Conservation (phyloP, 2,113 vertebrate genomes). For the Cairina moschata region DNA sequence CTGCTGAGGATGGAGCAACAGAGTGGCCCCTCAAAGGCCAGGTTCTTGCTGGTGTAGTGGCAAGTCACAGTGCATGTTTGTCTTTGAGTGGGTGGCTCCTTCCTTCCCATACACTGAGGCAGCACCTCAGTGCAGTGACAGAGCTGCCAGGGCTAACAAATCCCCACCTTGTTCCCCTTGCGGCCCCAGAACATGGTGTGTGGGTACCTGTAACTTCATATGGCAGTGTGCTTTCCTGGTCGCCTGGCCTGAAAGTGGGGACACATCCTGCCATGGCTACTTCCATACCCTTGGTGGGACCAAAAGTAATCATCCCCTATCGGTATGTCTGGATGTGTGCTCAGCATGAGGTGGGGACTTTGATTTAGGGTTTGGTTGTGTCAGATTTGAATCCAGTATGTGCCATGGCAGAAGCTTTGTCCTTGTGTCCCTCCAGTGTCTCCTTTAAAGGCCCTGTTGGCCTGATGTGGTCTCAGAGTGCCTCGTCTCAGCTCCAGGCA, state of each 20-base stretch:
- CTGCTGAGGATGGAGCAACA: neutral
- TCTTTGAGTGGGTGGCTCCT: neutral
- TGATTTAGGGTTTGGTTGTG: neutral
- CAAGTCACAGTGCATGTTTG: neutral
- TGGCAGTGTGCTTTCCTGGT: accelerated
- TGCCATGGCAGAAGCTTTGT: neutral
- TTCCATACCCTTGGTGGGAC: no score
- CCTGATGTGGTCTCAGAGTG: neutral
- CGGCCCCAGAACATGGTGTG: neutral
- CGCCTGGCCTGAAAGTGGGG: neutral
- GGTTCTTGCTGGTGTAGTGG: neutral
- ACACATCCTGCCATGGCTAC: no score
- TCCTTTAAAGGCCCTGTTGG: neutral
- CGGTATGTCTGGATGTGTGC: accelerated
- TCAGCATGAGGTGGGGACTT: neutral
- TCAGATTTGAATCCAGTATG: neutral
- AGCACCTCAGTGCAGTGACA: neutral
- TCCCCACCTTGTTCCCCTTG: neutral
- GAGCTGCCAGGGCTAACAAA: neutral
- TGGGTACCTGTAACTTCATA: neutral
- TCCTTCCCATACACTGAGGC: neutral
- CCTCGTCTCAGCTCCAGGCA: neutral
- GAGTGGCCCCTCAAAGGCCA: neutral
- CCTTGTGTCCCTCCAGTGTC: neutral
- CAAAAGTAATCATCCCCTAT: neutral